Base-by-base conservation (phyloP, 2,113 vertebrate species). In the Canis aureus region DNA sequence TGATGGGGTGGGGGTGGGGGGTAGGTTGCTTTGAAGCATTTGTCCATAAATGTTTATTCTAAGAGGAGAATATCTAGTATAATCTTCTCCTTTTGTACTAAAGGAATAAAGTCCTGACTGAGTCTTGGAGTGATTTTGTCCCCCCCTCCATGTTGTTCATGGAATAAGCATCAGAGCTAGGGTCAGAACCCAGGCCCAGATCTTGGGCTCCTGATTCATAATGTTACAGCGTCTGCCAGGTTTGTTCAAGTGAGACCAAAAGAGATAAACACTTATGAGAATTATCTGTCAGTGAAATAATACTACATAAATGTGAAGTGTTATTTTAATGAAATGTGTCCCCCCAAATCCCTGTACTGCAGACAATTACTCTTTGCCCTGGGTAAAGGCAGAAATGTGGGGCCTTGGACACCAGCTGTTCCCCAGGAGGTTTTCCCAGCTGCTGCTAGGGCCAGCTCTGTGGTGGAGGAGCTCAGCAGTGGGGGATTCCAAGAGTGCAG, bases 381-480 rank as follows among this genome's bases (percentile, higher is more conserved):
- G 92, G 27, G 38, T 57, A n/a, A 80, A 20, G 76, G 89, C 86
- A 84, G 57, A 62, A 85, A 38, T 60, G 32, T 49, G 74, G 17
- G 59, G 89, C 71, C 86, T 86, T 51, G 11, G 53, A n/a, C 9
- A 74, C 98, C 99, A 99, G 98, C 98, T 99, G 98, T 57, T 98
- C 94, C 94, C 82, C 90, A 80, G 59, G 98, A 98, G 98, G 98
- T 98, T 98, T 98, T 94, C 97, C 98, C 99, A 99, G 99, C 98
- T 99, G 98, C 97, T 22, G 0, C 2, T 2, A 71, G 96, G 93
- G 94, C 1, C 94, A 84, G 71, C 53, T 3, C 1, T 0, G 10
- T 22, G 76, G 91, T 57, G 11, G 62, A 91, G 79, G 80, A 90
- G 60, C 16, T 79, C 93, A 74, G 88, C 89, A 88, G 25, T 2